Base-by-base conservation (phyloP, 1,140 invertebrate species). In the Goniozus legneri region DNA sequence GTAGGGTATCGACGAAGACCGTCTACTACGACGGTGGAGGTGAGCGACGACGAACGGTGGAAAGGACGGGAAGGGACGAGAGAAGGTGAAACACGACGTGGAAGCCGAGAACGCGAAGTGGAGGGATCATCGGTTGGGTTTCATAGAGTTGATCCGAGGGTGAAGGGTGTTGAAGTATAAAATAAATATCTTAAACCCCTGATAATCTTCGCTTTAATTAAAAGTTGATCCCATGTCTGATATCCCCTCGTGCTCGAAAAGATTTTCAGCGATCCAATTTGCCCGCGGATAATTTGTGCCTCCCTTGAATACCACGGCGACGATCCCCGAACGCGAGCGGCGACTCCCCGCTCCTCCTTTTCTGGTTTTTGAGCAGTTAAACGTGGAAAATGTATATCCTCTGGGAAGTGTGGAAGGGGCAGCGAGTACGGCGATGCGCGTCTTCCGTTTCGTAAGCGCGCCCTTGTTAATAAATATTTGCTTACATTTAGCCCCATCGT, bases 141-240 rank as follows among this genome's bases (percentile, higher is more conserved):
- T 60, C 55, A 58, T 44, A 18, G 54, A 63, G 42, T 64, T 54
- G 48, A 20, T 35, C 42, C 24, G 34, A 24, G 10, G 22, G 45
- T 38, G 49, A 47, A 52, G 44, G 51, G 55, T 54, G 58, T 58
- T 58, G 55, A 65, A 56, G 56, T 62, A 66, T 66, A 61, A 65
- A 66, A 68, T 63, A 68, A 64, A 66, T 66, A 68, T 68, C 64
- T 66, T 66, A 54, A 64, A 60, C 56, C 57, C 53, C 40, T 32
- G 39, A 32, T 64, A 48, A 68, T 63, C 56, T 60, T 31, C 36
- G 59, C 44, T 68, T 66, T 68, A 68, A 68, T 68, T 68, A 68
- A 68, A 68, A 68, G 52, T 66, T 66, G 59, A 68, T 65, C 62
- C 54, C 50, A 50, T 50, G 50, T 52, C 57, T 52, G 55, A 62